Percentiles rank a stretch among this genome's conserved stretches.
phyloP scores from a whole-genome alignment of 2,113 vertebrate species.

The Phycodurus eques region DNA sequence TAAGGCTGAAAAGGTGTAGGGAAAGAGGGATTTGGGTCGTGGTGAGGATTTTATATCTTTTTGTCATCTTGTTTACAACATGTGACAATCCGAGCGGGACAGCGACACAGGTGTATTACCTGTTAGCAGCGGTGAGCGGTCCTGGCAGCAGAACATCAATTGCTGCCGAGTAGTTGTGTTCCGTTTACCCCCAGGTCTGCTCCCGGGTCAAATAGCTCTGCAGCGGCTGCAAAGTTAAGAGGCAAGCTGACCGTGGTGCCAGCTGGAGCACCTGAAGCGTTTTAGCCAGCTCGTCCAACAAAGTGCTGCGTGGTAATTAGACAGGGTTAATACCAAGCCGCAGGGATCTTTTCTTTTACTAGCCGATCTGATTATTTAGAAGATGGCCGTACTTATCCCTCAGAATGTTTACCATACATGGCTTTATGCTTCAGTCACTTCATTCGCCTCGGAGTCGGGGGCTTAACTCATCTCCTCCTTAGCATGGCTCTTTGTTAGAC shows the following conservation, averaged over 20 bases:
- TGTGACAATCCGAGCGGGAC: neutral
- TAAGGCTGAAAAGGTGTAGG: no score
- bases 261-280: conserved; percentile 42
- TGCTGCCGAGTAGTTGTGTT: neutral
- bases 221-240: conserved; percentile 25
- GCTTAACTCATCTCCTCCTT: conserved; percentile 24
- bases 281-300: conserved; percentile 53
- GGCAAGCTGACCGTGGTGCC: conserved; percentile 22
- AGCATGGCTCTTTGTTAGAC: conserved; percentile 33
- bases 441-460: conserved; percentile 27
- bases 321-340: conserved; percentile 51
- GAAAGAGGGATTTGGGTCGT: neutral
- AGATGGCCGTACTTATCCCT: conserved; percentile 9
- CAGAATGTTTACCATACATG: neutral
- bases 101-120: neutral
- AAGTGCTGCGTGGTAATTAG: conserved; percentile 46
- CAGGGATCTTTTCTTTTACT: conserved; percentile 47
- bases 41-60: neutral
- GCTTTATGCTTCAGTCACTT: conserved; percentile 16
- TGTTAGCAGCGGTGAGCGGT: neutral
- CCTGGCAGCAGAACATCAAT: neutral
- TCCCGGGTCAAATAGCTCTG: conserved; percentile 49
- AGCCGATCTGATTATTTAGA: conserved; percentile 33
- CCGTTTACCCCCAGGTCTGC: neutral
- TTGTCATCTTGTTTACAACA: neutral